These are phyloP conservation scores for Oophaga pumilio DNA, from an alignment of 2,113 vertebrate genomes.

Conservation along the genomic window DNA sequence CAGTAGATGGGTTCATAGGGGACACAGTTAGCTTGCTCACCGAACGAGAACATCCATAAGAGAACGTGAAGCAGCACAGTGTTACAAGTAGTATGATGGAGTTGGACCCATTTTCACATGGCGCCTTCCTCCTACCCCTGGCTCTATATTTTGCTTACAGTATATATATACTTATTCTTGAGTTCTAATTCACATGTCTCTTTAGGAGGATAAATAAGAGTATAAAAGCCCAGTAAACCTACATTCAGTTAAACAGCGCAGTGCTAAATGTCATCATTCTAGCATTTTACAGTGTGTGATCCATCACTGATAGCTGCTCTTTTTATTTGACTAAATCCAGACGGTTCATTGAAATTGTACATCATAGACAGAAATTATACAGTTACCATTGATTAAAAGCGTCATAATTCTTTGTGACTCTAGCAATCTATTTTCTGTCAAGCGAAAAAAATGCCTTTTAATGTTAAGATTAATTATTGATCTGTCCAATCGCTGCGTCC, in stretches of 20 bases:
- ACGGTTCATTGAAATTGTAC: constrained; percentile 43
- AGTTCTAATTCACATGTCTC: background rate
- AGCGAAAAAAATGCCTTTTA: constrained; percentile 68
- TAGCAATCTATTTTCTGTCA: constrained; percentile 65
- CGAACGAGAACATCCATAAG: no score
- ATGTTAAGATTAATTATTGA: constrained; percentile 77
- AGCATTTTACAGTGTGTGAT: constrained; percentile 35
- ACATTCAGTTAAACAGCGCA: background rate
- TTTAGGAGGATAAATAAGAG: no score
- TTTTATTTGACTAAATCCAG: constrained; percentile 39
- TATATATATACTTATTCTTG: no score
- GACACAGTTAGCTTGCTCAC: no score
- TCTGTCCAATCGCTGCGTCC: constrained; percentile 61
- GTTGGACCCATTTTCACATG: no score
- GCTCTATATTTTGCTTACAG: background rate
- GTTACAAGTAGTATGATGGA: no score
- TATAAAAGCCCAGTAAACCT: background rate
- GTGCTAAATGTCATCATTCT: constrained; percentile 16
- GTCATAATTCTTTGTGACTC: constrained; percentile 27
- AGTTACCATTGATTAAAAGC: constrained; percentile 57
- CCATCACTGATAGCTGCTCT: constrained; percentile 23
- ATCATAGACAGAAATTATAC: constrained; percentile 50
- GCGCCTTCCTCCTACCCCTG: no score
- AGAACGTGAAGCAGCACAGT: no score
- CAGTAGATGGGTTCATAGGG: no score